A percentile compares a stretch with the other conserved stretches of the same genome.
Evolutionary conservation across 1,140 invertebrate species (phyloP).

Genomic region (Streblospio benedicti): DNA sequence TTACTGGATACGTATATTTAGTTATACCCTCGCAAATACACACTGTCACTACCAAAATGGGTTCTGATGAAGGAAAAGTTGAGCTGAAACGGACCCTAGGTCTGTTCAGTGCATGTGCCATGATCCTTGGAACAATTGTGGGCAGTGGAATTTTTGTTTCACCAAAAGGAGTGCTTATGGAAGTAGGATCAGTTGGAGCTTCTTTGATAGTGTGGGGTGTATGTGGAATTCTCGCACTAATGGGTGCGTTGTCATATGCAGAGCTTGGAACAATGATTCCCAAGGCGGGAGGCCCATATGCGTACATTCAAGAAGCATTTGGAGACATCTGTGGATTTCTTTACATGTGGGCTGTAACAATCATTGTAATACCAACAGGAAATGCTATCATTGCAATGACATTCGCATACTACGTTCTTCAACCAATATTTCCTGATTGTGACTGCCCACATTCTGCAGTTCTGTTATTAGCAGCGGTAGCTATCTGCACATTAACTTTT

Average conservation of each 20-base stretch:
- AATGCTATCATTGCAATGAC: slow-evolving; percentile 51
- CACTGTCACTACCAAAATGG: too few species aligned
- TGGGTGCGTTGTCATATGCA: slow-evolving; percentile 45
- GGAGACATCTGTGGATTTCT: slow-evolving; percentile 27
- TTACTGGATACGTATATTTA: too few species aligned
- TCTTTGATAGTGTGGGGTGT: slow-evolving; percentile 72
- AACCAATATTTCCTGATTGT: background rate
- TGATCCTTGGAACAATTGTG: too few species aligned
- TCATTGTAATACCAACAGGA: slow-evolving; percentile 25
- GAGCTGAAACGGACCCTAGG: too few species aligned
- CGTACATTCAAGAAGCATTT: slow-evolving; percentile 32
- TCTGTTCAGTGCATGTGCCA: too few species aligned
- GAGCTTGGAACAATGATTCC: slow-evolving; percentile 35
- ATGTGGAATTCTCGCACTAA: slow-evolving; percentile 59
- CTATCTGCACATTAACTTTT: too few species aligned
- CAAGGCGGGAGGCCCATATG: slow-evolving; percentile 37
- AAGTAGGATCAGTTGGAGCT: slow-evolving; percentile 68
- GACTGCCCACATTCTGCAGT: background rate
- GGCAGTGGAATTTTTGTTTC: slow-evolving; percentile 89
- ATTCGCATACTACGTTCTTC: slow-evolving; percentile 1
- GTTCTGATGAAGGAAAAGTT: too few species aligned
- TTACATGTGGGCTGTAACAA: too few species aligned
- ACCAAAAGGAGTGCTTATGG: slow-evolving; percentile 70
- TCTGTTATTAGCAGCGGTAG: background rate
- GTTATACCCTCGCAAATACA: too few species aligned